phyloP scores from a whole-genome alignment of 2,888 invertebrate genomes.

The Stenichneumon culpator region DNA sequence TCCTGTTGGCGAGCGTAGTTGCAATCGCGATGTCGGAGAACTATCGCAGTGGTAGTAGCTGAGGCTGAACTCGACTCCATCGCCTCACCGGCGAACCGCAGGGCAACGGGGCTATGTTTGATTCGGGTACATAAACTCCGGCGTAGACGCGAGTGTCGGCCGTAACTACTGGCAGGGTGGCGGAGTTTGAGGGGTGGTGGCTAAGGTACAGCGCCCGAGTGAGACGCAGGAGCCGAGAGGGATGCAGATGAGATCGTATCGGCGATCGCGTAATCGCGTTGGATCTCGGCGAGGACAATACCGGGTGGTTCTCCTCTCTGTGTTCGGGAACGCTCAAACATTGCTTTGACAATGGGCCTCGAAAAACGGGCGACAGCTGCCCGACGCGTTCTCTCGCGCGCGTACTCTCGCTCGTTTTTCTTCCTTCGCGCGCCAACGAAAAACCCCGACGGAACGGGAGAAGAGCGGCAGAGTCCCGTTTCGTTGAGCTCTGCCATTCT shows the following conservation, averaged over 20 bases:
- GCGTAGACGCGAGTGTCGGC: neutral
- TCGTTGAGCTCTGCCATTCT: neutral
- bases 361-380: conserved; percentile 83
- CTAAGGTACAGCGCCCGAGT: conserved; percentile 34
- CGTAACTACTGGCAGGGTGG: conserved; percentile 38
- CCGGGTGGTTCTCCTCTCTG: conserved; percentile 81
- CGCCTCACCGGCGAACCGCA: neutral
- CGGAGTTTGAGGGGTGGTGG: conserved; percentile 11
- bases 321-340: conserved; percentile 84
- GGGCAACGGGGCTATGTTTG: neutral
- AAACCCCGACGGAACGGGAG: conserved; percentile 44
- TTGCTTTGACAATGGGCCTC: conserved; percentile 82
- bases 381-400: conserved; percentile 79
- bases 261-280: conserved; percentile 81
- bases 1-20: conserved; percentile 50
- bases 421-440: conserved; percentile 47
- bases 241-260: conserved; percentile 85
- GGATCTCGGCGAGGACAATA: conserved; percentile 83
- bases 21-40: conserved; percentile 20
- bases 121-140: neutral
- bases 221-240: conserved; percentile 72
- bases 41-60: neutral
- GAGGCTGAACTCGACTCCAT: conserved; percentile 32
- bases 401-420: conserved; percentile 63
- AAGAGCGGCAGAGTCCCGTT: conserved; percentile 46